These are phyloP conservation scores for Catocala sponsa DNA, from an alignment of 2,888 invertebrate genomes.

Conservation along the genomic window DNA sequence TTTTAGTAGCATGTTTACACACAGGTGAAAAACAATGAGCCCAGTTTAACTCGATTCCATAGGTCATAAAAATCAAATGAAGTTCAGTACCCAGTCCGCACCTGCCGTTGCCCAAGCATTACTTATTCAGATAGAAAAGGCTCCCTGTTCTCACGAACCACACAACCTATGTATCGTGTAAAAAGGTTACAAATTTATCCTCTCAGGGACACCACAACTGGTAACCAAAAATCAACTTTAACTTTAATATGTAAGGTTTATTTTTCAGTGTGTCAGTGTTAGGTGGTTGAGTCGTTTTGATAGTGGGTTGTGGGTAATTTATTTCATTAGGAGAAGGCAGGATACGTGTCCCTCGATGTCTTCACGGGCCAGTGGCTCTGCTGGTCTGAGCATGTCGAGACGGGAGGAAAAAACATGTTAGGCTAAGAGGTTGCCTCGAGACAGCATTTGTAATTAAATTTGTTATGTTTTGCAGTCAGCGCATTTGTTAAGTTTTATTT, in stretches of 20 bases:
- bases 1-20: not conserved
- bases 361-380: slow-evolving; percentile 79
- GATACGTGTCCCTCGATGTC: slow-evolving; percentile 85
- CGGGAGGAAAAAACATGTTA: slow-evolving; percentile 78
- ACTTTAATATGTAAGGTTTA: not conserved
- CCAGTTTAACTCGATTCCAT: not conserved
- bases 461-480: too few species aligned
- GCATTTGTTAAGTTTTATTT: too few species aligned
- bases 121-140: slow-evolving; percentile 50
- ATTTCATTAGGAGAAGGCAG: slow-evolving; percentile 87
- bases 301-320: slow-evolving; percentile 68
- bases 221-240: slow-evolving; percentile 42
- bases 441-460: not conserved
- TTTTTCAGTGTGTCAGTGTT: slow-evolving; percentile 25
- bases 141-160: slow-evolving; percentile 70
- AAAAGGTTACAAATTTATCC: slow-evolving; percentile 79
- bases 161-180: slow-evolving; percentile 60
- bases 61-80: slow-evolving; percentile 18
- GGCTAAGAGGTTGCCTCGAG: slow-evolving; percentile 38
- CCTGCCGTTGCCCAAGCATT: slow-evolving; percentile 41
- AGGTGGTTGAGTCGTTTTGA: slow-evolving; percentile 53
- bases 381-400: slow-evolving; percentile 76
- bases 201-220: slow-evolving; percentile 50
- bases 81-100: slow-evolving; percentile 39
- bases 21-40: not conserved